Evolutionary conservation across 2,113 vertebrate genomes (phyloP), one percentile per base, ranked within the genome.

Genomic region (Trachemys scripta): DNA sequence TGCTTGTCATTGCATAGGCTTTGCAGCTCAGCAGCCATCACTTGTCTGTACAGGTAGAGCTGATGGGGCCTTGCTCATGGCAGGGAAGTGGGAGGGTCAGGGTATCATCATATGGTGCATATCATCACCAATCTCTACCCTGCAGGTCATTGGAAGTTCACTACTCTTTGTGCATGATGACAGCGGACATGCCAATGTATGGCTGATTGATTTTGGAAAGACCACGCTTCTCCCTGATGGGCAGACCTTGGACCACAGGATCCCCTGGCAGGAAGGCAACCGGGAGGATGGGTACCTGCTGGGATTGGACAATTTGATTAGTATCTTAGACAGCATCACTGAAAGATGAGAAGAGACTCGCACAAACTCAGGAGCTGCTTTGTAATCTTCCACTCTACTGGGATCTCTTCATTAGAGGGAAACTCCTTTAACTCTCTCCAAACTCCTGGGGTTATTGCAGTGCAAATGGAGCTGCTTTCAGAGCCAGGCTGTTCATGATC

Each of bases 131-230:
- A 87, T 94, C 62, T 56, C 69, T 90, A 59, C 84, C 57, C 91
- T 85, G 85, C 96, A 99, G 99, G 99, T 99, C 10, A 99, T 99
- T n/a, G 99, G 99, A 96, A 99, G 99, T 98, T 99, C 99, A 14
- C 98, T 99, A 90, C 99, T 99, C 96, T 99, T 99, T 94, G 99
- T 99, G 94, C 99, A 99, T 2, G 99, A 99, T 97, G 98, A 99
- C 94, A 99, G 97, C 27, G 98, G 99, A 82, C 98, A 98, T 6
- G 99, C 99, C 2, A 98, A 99, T 11, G 98, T 99, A 78, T 99
- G 99, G 99, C 99, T 99, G 86, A 99, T 99, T 13, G 99, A 99
- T 98, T 99, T 99, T 96, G 99, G 99, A 78, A 99, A 99, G 98
- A 99, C 99, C 81, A 99, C 99, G 0, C 98, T 98, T 42, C 98